Evolutionary conservation across 2,888 invertebrate species (phyloP).

Genomic region (Mesorhabditis belari): DNA sequence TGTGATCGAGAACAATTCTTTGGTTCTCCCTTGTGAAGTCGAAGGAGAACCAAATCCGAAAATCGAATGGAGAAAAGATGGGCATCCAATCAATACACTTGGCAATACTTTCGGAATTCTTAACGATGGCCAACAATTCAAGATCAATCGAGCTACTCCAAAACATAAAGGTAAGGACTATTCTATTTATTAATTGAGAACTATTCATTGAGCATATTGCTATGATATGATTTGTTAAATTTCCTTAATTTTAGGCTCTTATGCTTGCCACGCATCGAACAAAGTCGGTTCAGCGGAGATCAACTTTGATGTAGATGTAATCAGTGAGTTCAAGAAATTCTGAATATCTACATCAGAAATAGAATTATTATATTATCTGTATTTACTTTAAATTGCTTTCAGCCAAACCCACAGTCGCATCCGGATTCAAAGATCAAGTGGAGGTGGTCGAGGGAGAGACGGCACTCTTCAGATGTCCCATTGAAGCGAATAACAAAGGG

Average conservation of each 20-base stretch:
- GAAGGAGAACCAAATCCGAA: conserved; percentile 56
- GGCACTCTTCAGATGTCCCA: conserved; percentile 56
- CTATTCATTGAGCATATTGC: too few species aligned
- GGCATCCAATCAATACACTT: not conserved
- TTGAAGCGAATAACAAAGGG: conserved; percentile 38
- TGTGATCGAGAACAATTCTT: conserved; percentile 54
- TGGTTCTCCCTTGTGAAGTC: conserved; percentile 56
- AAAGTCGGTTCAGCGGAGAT: conserved; percentile 46
- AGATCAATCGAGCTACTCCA: conserved; percentile 38
- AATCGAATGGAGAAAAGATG: conserved; percentile 56
- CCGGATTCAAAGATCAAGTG: conserved; percentile 42
- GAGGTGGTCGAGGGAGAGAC: conserved; percentile 54
- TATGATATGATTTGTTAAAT: not conserved
- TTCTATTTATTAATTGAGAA: too few species aligned
- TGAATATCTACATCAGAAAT: not conserved
- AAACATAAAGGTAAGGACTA: conserved; percentile 16
- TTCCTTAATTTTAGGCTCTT: conserved; percentile 10
- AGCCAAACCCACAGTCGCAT: conserved; percentile 60
- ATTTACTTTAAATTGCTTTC: conserved; percentile 18
- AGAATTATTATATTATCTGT: not conserved
- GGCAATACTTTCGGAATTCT: not conserved
- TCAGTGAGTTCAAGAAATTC: conserved; percentile 52
- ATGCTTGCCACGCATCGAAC: conserved; percentile 41
- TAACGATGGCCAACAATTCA: conserved; percentile 47
- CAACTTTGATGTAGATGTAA: conserved; percentile 59